A percentile compares a stretch with the other conserved stretches of the same genome.
Conservation (phyloP, 2,797 vertebrate genomes). For the Danionella dracula region DNA sequence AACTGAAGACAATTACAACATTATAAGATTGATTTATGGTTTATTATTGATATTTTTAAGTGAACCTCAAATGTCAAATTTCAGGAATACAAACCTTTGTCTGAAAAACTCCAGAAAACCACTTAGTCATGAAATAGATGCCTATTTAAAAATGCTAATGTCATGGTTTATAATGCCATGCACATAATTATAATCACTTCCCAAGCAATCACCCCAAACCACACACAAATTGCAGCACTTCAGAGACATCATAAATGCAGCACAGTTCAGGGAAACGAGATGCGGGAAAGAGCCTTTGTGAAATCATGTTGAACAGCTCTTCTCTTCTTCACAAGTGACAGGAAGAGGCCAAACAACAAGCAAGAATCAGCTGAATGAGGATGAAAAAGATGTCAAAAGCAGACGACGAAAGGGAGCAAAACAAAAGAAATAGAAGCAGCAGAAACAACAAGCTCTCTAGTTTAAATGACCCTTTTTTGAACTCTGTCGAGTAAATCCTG, state of each 20-base stretch:
- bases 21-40: too few relatives aligned
- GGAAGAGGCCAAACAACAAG: conserved; percentile 5
- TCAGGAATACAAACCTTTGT: too few relatives aligned
- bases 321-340: neutral
- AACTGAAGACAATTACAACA: too few relatives aligned
- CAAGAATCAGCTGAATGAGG: neutral
- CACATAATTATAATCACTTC: neutral
- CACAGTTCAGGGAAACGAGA: conserved; percentile 2
- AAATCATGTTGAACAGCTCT: neutral
- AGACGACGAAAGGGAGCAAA: neutral
- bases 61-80: too few relatives aligned
- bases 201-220: neutral
- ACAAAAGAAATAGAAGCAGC: neutral
- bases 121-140: too few relatives aligned
- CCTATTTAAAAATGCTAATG: too few relatives aligned
- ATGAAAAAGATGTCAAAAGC: neutral
- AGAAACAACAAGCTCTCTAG: conserved; percentile 7
- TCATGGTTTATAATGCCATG: neutral
- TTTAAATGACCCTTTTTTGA: conserved; percentile 10
- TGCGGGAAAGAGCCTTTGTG: neutral
- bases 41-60: too few relatives aligned
- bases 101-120: too few relatives aligned
- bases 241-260: neutral
- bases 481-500: conserved; percentile 21
- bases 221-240: neutral